Conservation (phyloP, 2,888 invertebrate species). For the Oscheius sp. region DNA sequence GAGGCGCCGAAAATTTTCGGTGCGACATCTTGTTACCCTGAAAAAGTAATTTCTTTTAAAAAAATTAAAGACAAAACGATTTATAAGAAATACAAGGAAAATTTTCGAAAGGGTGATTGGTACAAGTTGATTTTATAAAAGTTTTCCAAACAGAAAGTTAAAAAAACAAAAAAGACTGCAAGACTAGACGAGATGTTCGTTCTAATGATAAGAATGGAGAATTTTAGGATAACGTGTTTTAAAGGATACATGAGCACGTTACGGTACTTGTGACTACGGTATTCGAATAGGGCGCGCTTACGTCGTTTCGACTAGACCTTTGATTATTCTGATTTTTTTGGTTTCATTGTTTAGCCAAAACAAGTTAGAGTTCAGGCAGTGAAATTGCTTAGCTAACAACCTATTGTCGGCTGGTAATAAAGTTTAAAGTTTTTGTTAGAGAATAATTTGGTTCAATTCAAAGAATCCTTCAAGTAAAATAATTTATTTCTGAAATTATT, state of each 20-base stretch:
- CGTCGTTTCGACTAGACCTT: neutral
- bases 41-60: constrained; percentile 5
- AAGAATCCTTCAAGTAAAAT: too few species aligned
- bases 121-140: too few species aligned
- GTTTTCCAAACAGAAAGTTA: too few species aligned
- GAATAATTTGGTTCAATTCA: too few species aligned
- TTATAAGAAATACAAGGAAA: too few species aligned
- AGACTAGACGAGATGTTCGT: neutral
- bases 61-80: neutral
- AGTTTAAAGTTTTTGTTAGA: too few species aligned
- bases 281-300: neutral
- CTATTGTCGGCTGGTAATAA: too few species aligned
- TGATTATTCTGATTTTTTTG: neutral
- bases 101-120: neutral
- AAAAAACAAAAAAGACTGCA: too few species aligned
- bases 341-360: neutral
- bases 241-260: neutral
- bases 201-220: neutral
- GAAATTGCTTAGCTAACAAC: too few species aligned
- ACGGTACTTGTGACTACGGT: constrained; percentile 11
- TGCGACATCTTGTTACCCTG: constrained; percentile 80
- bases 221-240: neutral
- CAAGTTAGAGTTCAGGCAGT: too few species aligned
- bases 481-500: too few species aligned
- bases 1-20: constrained; percentile 98